Base-by-base conservation (phyloP, 1,140 invertebrate species). In the Aporrectodea caliginosa region DNA sequence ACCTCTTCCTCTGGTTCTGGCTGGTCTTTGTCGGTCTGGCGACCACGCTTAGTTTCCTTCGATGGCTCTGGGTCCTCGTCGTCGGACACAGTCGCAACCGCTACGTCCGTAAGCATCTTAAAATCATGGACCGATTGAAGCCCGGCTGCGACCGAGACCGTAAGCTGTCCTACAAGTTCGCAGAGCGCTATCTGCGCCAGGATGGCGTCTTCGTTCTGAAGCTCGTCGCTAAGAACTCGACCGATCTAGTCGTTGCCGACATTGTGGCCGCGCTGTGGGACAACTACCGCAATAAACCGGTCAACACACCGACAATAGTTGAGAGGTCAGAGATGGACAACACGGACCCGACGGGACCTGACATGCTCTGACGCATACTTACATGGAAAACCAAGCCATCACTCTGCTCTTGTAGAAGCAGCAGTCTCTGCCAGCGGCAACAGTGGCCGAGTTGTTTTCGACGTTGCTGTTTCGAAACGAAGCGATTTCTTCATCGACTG, bases 91-190 rank as follows among this genome's bases (percentile, higher is more conserved):
- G 34, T 30, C 32, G 34, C 1, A 35, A 1, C 2, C 85, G 86
- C 32, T 89, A 87, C 81, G 83, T 89, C 14, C 82, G 84, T 77
- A 88, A 88, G 81, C 88, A 88, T 79, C 82, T 89, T 16, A 88
- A 87, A 83, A 81, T 88, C 35, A 88, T 88, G 86, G 86, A 87
- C 77, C 80, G 86, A 6, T 81, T 87, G 1, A 84, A 84, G 1
- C 82, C 85, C 12, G 85, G 84, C 30, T 84, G 84, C 14, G 86
- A 87, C 73, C 84, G 33, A n/a, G 78, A 79, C 32, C 31, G 22
- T n/a, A 69, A 27, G 74, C 35, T 32, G 22, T 30, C 69, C 2
- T 35, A 27, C 33, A 32, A 83, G 78, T 87, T 87, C 77, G 83
- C 84, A 1, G 81, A 84, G 29, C 69, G 84, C 14, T 87, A 87